These are phyloP conservation scores for Bombus huntii DNA, from an alignment of 1,140 invertebrate genomes.

Conservation along the genomic window DNA sequence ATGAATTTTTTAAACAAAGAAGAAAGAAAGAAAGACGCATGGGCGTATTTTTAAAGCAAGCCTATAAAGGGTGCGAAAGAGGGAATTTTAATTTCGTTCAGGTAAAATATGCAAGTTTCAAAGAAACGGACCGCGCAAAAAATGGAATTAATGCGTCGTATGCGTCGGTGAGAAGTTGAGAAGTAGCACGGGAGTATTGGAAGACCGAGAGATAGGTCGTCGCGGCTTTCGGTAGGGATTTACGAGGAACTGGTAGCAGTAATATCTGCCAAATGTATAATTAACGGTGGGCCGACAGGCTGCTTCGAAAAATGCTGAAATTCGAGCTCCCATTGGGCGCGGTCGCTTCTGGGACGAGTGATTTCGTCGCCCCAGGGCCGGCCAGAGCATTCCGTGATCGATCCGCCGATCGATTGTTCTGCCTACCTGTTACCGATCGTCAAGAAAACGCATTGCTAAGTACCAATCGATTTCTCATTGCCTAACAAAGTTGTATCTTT, in stretches of 20 bases:
- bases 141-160: constrained; percentile 9
- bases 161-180: neutral
- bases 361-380: constrained; percentile 62
- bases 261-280: constrained; percentile 59
- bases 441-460: constrained; percentile 16
- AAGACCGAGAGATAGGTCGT: neutral
- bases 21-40: neutral
- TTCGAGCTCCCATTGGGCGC: constrained; percentile 71
- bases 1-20: no score
- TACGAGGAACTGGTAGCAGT: constrained; percentile 48
- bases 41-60: neutral
- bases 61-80: no score
- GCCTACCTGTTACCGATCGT: constrained; percentile 11
- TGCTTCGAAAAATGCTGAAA: constrained; percentile 66
- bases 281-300: constrained; percentile 52
- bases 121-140: neutral
- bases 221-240: constrained; percentile 24
- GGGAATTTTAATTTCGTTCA: neutral
- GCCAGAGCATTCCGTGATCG: constrained; percentile 44
- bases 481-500: neutral
- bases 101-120: neutral
- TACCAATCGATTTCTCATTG: neutral
- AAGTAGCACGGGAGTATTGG: neutral
- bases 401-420: constrained; percentile 52
- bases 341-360: constrained; percentile 70